Evolutionary conservation across 2,113 vertebrate genomes (phyloP).

Genomic region (Paramormyrops kingsleyae): DNA sequence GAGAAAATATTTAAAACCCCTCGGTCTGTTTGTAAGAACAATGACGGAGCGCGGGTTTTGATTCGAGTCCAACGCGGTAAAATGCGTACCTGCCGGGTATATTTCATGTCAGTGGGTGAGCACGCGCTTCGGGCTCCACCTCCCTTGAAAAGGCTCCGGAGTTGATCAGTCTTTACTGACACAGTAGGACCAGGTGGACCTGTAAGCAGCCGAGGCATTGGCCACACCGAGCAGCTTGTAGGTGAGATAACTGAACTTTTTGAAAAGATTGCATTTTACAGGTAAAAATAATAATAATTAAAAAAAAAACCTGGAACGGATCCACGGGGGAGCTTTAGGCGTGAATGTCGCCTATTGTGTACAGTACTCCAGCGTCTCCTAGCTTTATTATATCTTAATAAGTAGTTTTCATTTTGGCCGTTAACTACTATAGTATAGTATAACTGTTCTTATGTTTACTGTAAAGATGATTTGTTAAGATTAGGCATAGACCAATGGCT

Average conservation of each 20-base stretch:
- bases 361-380: not conserved
- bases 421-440: not conserved
- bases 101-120: not conserved
- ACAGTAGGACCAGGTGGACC: slow-evolving; percentile 6
- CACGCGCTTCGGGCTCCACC: not conserved
- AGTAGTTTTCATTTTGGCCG: not conserved
- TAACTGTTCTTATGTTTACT: not conserved
- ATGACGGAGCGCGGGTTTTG: not conserved
- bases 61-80: not conserved
- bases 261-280: not conserved
- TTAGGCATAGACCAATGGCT: not conserved
- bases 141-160: not conserved
- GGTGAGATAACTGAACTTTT: not conserved
- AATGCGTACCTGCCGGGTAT: not conserved
- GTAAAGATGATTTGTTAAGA: not conserved
- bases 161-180: not conserved
- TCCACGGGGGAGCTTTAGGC: not conserved
- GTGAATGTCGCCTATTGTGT: not conserved
- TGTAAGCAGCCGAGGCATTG: not conserved
- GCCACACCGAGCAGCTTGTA: not conserved
- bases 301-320: not conserved
- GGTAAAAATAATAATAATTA: not conserved
- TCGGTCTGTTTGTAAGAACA: not conserved
- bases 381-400: not conserved
- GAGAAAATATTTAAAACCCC: not conserved